These are phyloP conservation scores for Lepeophtheirus nordmannii DNA, from an alignment of 2,888 invertebrate genomes.

Conservation along the genomic window DNA sequence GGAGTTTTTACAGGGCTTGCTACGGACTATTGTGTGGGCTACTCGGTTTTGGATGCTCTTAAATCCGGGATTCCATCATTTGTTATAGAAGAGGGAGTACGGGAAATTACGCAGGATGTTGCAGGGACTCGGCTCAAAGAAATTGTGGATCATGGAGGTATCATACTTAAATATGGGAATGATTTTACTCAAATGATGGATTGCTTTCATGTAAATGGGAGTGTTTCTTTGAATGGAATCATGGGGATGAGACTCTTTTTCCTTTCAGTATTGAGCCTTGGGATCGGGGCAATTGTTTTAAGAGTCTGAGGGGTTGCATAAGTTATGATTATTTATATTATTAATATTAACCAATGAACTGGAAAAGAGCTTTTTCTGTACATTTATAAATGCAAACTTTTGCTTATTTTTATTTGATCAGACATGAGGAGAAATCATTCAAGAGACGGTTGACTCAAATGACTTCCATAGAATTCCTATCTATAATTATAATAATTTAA, in stretches of 20 bases:
- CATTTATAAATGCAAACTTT: too few relatives aligned
- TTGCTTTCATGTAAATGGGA: background rate
- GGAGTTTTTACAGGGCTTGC: background rate
- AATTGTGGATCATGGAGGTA: background rate
- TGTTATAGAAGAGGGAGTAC: background rate
- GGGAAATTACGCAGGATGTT: background rate
- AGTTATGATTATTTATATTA: too few relatives aligned
- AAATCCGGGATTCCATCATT: background rate
- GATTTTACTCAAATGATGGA: background rate
- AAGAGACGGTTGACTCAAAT: too few relatives aligned
- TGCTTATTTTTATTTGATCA: too few relatives aligned
- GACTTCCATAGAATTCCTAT: too few relatives aligned
- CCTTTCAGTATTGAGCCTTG: too few relatives aligned
- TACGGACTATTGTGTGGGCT: background rate
- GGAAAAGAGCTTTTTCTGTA: too few relatives aligned
- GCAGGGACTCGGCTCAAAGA: background rate
- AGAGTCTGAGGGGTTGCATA: too few relatives aligned
- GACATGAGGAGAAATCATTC: too few relatives aligned
- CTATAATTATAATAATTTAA: too few relatives aligned
- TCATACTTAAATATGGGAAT: background rate
- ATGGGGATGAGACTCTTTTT: background rate
- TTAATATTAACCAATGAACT: too few relatives aligned
- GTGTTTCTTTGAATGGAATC: background rate
- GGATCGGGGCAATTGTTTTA: too few relatives aligned
- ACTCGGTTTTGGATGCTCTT: background rate